Conservation (phyloP, 2,888 invertebrate species). For the Cylindroiulus punctatus region DNA sequence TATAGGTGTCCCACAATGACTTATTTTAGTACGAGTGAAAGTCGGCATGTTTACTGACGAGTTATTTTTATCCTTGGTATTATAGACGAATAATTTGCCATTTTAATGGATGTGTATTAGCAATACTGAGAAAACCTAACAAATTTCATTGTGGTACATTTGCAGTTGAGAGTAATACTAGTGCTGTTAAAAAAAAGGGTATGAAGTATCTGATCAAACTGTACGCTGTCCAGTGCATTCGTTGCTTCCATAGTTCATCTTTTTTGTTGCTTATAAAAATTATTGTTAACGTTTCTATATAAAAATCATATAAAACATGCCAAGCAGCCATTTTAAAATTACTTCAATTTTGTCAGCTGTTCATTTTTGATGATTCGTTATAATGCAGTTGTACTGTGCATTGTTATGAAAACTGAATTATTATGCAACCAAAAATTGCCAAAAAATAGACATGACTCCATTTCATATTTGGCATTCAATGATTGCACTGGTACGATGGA, state of each 20-base stretch:
- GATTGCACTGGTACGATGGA: not conserved
- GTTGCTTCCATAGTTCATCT: conserved; percentile 39
- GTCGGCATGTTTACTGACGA: not conserved
- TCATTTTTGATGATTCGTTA: not conserved
- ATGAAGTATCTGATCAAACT: conserved; percentile 27
- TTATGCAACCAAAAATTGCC: not conserved
- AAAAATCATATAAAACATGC: conserved; percentile 30
- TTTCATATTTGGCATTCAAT: not conserved
- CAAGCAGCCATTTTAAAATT: conserved; percentile 6
- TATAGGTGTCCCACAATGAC: not conserved
- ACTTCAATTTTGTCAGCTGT: not conserved
- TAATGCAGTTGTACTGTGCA: not conserved
- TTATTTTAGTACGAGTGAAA: not conserved
- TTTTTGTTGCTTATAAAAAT: conserved; percentile 34
- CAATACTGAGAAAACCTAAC: not conserved
- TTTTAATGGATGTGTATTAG: not conserved
- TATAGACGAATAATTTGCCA: not conserved
- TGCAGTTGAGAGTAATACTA: not conserved
- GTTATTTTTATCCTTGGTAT: conserved; percentile 9
- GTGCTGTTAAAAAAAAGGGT: not conserved
- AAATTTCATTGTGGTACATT: not conserved
- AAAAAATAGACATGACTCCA: not conserved
- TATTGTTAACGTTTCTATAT: conserved; percentile 34
- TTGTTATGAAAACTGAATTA: not conserved
- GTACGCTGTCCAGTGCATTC: conserved; percentile 25